phyloP scores from a whole-genome alignment of 2,888 invertebrate genomes.

The Hypomecis punctinalis region DNA sequence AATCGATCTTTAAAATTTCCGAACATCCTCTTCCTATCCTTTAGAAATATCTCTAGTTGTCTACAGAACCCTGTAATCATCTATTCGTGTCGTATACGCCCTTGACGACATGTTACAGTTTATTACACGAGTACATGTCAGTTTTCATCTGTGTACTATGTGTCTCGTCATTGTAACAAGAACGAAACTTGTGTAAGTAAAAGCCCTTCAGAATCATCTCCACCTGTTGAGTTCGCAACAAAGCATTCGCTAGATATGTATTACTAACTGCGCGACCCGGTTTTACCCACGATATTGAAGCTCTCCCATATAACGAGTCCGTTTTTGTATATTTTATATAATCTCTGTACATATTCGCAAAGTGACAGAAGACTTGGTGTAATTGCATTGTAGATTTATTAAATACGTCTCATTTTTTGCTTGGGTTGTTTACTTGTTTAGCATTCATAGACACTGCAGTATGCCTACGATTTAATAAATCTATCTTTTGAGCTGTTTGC shows the following conservation, averaged over 20 bases:
- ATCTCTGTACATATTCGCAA: too few relatives aligned
- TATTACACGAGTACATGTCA: too few relatives aligned
- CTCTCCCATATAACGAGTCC: neutral
- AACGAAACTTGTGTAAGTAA: conserved; percentile 14
- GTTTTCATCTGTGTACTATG: neutral
- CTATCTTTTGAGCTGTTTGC: conserved; percentile 49
- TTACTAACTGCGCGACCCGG: conserved; percentile 10
- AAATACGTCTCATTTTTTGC: conserved; percentile 13
- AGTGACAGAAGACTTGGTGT: too few relatives aligned
- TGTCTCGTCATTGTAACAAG: neutral
- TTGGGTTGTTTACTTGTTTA: conserved; percentile 33
- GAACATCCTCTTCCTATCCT: too few relatives aligned
- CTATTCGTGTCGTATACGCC: too few relatives aligned
- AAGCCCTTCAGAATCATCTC: conserved; percentile 36
- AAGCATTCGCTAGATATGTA: conserved; percentile 40
- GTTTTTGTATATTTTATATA: too few relatives aligned
- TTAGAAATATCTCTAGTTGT: too few relatives aligned
- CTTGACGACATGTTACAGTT: too few relatives aligned
- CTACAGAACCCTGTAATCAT: too few relatives aligned
- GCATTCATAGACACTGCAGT: conserved; percentile 37
- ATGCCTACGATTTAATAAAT: conserved; percentile 50
- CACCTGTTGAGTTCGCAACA: conserved; percentile 49
- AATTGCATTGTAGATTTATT: too few relatives aligned
- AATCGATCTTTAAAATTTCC: too few relatives aligned
- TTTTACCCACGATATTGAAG: neutral